Evolutionary conservation across 2,888 invertebrate genomes (phyloP), one percentile per base, ranked within the genome.

Genomic region (Eilema griseolum): DNA sequence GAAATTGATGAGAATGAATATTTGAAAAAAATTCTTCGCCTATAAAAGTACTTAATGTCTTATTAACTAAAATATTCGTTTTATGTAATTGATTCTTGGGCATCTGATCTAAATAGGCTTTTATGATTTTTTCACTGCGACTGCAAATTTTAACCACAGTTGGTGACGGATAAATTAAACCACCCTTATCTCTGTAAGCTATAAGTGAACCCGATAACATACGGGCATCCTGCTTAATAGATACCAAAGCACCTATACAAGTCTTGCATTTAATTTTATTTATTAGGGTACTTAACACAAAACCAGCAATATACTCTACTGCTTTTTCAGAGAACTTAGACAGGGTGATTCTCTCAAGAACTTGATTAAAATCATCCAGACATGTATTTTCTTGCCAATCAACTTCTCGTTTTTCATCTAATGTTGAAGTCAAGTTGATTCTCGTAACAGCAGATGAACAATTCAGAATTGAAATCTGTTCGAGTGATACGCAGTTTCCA

Each of bases 101-200:
- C 59, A 46, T 66, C 20, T 41, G 24, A 24, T 69, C 33, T 12
- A 75, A 41, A 41, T 67, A 52, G 20, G n/a, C 66, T 62, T 66
- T 63, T 14, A 76, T 73, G 16, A 69, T 41, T 52, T 33, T 14
- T 59, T 74, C 76, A 65, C 70, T 69, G 2, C 71, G 72, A 23
- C 69, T 56, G 33, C 71, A 77, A 61, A 77, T 73, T 70, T 71
- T 68, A 33, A 52, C 69, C 4, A 77, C 72, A 31, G 46, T 71
- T n/a, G 69, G 16, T 26, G 76, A 77, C 24, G 74, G 72, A 59
- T 72, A 77, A 3, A 70, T 67, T 26, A 77, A 67, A 37, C 74
- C 72, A 64, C 76, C 76, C 33, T 31, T 26, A 33, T 73, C 67
- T 67, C 64, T 70, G n/a, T 61, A 41, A 66, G 26, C 70, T n/a